Evolutionary conservation across 1,140 invertebrate species (phyloP).

Genomic region (Augochlora pura): DNA sequence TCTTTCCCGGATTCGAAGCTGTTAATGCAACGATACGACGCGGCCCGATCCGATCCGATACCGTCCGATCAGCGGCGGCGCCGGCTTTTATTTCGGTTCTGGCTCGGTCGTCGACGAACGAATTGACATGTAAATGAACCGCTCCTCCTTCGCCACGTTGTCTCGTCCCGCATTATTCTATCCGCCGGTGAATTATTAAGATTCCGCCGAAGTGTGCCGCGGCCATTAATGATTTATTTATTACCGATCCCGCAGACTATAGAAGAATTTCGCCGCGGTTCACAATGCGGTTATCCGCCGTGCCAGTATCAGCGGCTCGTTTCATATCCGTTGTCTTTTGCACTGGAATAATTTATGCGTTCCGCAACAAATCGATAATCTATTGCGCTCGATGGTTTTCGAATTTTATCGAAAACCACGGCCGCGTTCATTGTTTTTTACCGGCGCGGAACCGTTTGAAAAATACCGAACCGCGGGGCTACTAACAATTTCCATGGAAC

Average conservation of each 20-base stretch:
- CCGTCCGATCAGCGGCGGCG: no score
- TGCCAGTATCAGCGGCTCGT: no score
- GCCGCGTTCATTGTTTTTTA: no score
- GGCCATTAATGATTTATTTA: conserved; percentile 24
- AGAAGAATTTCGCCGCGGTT: neutral
- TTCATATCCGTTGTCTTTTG: no score
- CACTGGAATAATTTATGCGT: no score
- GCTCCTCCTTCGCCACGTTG: neutral
- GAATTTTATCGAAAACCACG: no score
- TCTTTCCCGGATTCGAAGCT: conserved; percentile 1
- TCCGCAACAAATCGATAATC: no score
- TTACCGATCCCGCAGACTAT: neutral
- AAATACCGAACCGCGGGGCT: no score
- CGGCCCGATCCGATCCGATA: neutral
- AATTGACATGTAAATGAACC: conserved; percentile 33
- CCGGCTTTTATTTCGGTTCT: conserved; percentile 21
- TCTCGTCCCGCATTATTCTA: conserved; percentile 15
- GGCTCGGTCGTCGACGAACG: conserved; percentile 16
- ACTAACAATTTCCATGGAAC: no score
- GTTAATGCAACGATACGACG: conserved; percentile 15
- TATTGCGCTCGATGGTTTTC: no score
- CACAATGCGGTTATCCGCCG: no score
- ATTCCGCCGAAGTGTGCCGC: neutral
- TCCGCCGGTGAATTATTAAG: conserved; percentile 21
- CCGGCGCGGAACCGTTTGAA: no score